A percentile compares a stretch with the other conserved stretches of the same genome.
These are phyloP conservation scores for Anorthoa munda DNA, from an alignment of 2,888 invertebrate genomes.

Conservation along the genomic window DNA sequence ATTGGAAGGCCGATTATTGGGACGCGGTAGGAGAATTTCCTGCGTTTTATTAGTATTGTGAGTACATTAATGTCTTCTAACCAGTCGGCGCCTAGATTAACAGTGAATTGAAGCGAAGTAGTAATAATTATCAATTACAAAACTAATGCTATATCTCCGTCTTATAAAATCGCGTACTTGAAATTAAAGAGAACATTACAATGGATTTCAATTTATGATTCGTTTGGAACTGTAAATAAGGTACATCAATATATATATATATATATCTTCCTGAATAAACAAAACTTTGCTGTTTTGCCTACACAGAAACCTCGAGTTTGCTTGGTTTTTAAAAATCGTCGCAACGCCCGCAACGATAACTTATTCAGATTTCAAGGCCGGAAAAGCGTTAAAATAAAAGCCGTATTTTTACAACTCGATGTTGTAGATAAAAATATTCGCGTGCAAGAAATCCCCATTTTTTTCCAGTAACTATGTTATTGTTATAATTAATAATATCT, in stretches of 20 bases:
- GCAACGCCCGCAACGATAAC: background rate
- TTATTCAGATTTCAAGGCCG: background rate
- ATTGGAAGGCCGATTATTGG: slow-evolving; percentile 66
- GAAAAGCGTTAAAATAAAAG: slow-evolving; percentile 11
- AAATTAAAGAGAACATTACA: slow-evolving; percentile 1
- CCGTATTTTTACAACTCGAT: background rate
- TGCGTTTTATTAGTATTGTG: slow-evolving; percentile 65
- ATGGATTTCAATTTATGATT: background rate
- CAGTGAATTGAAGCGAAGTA: slow-evolving; percentile 16
- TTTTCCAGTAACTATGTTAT: slow-evolving; percentile 64
- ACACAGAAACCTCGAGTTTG: background rate
- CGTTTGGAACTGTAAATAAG: background rate
- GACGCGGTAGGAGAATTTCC: slow-evolving; percentile 62
- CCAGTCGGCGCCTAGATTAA: slow-evolving; percentile 19
- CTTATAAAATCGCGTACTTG: background rate
- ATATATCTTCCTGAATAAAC: too few species aligned
- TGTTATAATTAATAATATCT: slow-evolving; percentile 65
- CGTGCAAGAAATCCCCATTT: slow-evolving; percentile 35
- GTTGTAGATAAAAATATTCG: slow-evolving; percentile 8
- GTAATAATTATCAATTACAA: slow-evolving; percentile 34
- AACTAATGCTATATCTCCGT: slow-evolving; percentile 6
- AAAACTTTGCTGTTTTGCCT: too few species aligned
- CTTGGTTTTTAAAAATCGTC: background rate
- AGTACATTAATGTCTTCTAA: slow-evolving; percentile 45
- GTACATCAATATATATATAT: background rate